Evolutionary conservation across 2,888 invertebrate species (phyloP).

Genomic region (Eupithecia exiguata): DNA sequence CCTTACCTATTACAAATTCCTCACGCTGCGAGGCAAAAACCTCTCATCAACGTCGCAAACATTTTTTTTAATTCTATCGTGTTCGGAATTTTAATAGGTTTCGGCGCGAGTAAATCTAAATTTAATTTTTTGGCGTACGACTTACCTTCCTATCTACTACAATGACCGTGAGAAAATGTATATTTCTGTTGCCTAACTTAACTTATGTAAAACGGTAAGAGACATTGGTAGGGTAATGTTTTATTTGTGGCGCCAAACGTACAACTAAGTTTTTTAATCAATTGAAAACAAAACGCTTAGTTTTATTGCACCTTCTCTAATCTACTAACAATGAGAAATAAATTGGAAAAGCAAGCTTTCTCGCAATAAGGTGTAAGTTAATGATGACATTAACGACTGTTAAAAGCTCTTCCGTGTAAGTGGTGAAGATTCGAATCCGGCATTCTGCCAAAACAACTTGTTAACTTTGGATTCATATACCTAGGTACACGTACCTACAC

Average conservation of each 20-base stretch:
- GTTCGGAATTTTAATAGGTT: slow-evolving; percentile 38
- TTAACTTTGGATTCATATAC: background rate
- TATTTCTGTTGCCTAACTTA: background rate
- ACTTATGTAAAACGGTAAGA: background rate
- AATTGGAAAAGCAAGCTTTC: slow-evolving; percentile 7
- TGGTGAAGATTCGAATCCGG: background rate
- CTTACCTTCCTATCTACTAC: background rate
- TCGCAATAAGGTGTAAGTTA: background rate
- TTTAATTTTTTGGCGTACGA: slow-evolving; percentile 26
- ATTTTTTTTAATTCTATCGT: slow-evolving; percentile 53
- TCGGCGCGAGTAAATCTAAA: slow-evolving; percentile 23
- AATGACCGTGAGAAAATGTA: slow-evolving; percentile 27
- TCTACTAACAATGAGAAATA: slow-evolving; percentile 1
- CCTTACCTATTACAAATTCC: slow-evolving; percentile 58
- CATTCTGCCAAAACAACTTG: background rate
- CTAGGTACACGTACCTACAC: too few species aligned
- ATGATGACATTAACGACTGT: background rate
- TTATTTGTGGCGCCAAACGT: background rate
- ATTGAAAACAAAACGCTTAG: background rate
- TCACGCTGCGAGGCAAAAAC: slow-evolving; percentile 56
- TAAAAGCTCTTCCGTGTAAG: background rate
- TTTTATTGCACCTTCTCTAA: background rate
- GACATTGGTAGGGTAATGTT: background rate
- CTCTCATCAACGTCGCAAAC: slow-evolving; percentile 51
- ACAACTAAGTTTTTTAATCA: background rate